phyloP scores from a whole-genome alignment of 2,888 invertebrate genomes.

The Ditula angustiorana region DNA sequence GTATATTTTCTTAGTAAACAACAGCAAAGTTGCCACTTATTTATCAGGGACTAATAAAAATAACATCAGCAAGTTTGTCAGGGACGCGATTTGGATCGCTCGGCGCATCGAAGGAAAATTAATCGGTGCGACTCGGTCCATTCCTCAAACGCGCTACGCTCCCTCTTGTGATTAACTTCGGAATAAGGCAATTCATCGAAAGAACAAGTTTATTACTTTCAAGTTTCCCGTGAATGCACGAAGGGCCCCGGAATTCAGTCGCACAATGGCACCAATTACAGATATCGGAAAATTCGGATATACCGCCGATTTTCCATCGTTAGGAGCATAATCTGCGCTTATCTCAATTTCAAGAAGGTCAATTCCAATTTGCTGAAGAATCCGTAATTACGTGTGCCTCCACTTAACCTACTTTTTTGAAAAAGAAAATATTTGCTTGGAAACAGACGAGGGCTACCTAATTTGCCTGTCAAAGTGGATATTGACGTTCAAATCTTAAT shows the following conservation, averaged over 20 bases:
- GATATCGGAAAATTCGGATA: slow-evolving; percentile 64
- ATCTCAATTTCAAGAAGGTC: slow-evolving; percentile 35
- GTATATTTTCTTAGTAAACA: slow-evolving; percentile 66
- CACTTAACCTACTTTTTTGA: slow-evolving; percentile 13
- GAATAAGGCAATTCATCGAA: slow-evolving; percentile 73
- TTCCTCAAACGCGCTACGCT: slow-evolving; percentile 54
- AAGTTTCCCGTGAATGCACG: slow-evolving; percentile 64
- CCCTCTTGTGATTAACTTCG: slow-evolving; percentile 70
- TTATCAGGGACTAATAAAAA: slow-evolving; percentile 50
- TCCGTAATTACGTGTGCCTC: slow-evolving; percentile 29
- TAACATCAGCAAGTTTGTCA: slow-evolving; percentile 41
- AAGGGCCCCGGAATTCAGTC: slow-evolving; percentile 59
- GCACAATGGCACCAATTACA: slow-evolving; percentile 73
- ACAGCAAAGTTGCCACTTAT: slow-evolving; percentile 56
- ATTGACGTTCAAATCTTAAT: neutral
- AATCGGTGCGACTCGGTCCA: slow-evolving; percentile 58
- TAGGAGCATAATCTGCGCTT: slow-evolving; percentile 53
- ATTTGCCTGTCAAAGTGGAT: slow-evolving; percentile 7
- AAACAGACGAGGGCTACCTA: neutral
- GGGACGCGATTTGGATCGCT: slow-evolving; percentile 41
- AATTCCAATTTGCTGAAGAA: slow-evolving; percentile 28
- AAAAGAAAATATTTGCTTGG: neutral
- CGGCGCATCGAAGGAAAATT: slow-evolving; percentile 55
- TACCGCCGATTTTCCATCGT: slow-evolving; percentile 58
- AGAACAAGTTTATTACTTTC: slow-evolving; percentile 77